These are phyloP conservation scores for Pollenia griseotomentosa DNA, from an alignment of 2,888 invertebrate species.

Conservation along the genomic window DNA sequence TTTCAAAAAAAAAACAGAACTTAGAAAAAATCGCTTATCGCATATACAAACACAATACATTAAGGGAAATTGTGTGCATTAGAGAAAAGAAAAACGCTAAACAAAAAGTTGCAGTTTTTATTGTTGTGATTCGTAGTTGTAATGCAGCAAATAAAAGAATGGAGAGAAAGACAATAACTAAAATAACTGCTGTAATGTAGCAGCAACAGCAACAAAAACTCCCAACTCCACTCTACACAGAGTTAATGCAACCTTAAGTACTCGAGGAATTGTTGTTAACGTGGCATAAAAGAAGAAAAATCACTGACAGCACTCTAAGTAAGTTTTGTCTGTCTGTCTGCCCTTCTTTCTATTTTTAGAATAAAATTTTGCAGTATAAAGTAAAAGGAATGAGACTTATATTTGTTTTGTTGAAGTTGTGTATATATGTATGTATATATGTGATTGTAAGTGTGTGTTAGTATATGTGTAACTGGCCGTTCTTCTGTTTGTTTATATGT, in stretches of 20 bases:
- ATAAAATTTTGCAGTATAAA: too few species aligned
- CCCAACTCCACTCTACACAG: constrained; percentile 16
- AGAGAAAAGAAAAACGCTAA: neutral
- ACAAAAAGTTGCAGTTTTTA: constrained; percentile 46
- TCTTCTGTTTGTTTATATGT: neutral
- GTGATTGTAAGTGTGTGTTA: too few species aligned
- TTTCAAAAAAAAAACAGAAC: neutral
- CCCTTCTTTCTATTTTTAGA: too few species aligned
- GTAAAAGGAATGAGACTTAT: too few species aligned
- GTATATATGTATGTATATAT: too few species aligned
- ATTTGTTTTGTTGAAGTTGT: too few species aligned
- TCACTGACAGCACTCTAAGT: neutral
- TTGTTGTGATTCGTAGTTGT: constrained; percentile 28
- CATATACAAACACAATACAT: constrained; percentile 36
- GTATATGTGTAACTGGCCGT: too few species aligned
- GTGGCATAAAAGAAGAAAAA: constrained; percentile 50
- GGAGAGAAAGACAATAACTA: constrained; percentile 16
- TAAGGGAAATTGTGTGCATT: constrained; percentile 63
- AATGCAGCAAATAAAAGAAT: constrained; percentile 34
- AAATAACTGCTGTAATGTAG: neutral
- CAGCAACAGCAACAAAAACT: constrained; percentile 30
- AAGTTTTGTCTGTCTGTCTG: neutral
- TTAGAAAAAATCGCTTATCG: neutral
- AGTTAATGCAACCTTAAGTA: constrained; percentile 24
- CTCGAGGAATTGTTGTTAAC: constrained; percentile 48